phyloP scores from a whole-genome alignment of 2,113 vertebrate genomes.

The Geococcyx californianus region DNA sequence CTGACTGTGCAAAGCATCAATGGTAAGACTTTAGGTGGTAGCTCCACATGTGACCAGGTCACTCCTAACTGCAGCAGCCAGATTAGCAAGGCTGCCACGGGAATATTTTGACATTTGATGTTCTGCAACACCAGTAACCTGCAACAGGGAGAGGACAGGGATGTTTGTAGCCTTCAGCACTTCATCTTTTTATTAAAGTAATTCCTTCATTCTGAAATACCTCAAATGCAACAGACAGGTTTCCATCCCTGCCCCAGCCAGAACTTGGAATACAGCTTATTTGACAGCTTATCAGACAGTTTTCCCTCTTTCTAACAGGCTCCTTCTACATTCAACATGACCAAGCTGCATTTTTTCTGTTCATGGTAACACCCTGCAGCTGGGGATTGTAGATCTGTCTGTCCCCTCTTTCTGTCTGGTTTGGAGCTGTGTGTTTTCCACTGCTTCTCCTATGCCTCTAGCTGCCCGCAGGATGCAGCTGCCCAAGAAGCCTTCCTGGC shows the following conservation, averaged over 20 bases:
- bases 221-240: neutral
- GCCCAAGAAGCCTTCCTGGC: neutral
- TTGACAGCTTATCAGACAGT: neutral
- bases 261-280: neutral
- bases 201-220: neutral
- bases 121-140: neutral
- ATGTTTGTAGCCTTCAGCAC: neutral
- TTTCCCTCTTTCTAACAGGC: neutral
- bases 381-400: neutral
- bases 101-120: rapidly evolving
- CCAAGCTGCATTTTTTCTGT: neutral
- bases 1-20: neutral
- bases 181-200: neutral
- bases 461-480: neutral
- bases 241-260: neutral
- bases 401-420: neutral
- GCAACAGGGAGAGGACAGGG: neutral
- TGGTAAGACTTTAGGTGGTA: neutral
- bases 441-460: neutral
- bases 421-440: neutral
- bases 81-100: neutral
- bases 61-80: neutral
- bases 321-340: neutral
- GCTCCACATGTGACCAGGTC: neutral
- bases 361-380: neutral